Base-by-base conservation (phyloP, 2,113 vertebrate genomes). In the Zapornia atra region DNA sequence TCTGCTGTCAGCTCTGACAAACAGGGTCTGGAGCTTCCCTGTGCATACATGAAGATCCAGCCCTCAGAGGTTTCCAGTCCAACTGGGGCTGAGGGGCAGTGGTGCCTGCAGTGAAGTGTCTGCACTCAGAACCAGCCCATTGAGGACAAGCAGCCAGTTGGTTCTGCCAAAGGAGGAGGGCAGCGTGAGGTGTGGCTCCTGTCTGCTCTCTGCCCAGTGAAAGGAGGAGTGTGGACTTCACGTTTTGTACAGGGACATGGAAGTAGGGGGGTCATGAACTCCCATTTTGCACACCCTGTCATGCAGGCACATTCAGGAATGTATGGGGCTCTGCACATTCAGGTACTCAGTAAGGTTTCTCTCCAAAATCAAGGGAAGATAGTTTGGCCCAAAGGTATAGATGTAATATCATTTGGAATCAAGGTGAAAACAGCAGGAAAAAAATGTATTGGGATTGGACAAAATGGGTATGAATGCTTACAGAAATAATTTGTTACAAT, bases 141-240 rank as follows among this genome's bases (percentile, higher is more conserved):
- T 19, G 36, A 26, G n/a, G 17, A 16, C 17, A 22, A 73, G 25
- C 0, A 0, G 19, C 29, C 1, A 1, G 8, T 36, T 60, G 54
- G 25, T 81, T 70, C 83, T 71, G 36, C 36, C 40, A 51, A 42
- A 66, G 48, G 8, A 78, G 31, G 25, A 42, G 19, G 56, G 22
- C 14, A 56, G 28, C 5, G 1, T 36, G 57, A 76, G n/a, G 2
- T 22, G 21, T 2, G 19, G 4, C 38, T 77, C 21, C 9, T 64
- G 28, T 59, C 42, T 51, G 12, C 44, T 71, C 26, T 42, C 10
- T 56, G 63, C 33, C 59, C 69, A 15, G 12, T 68, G 63, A 86
- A 88, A 48, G 53, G n/a, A 31, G 5, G 18, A 69, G 16, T 0
- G 0, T 54, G 22, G 36, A 75, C 4, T 57, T 82, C 4, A 33